These are phyloP conservation scores for Eurypyga helias DNA, from an alignment of 2,113 vertebrate genomes.

Conservation along the genomic window DNA sequence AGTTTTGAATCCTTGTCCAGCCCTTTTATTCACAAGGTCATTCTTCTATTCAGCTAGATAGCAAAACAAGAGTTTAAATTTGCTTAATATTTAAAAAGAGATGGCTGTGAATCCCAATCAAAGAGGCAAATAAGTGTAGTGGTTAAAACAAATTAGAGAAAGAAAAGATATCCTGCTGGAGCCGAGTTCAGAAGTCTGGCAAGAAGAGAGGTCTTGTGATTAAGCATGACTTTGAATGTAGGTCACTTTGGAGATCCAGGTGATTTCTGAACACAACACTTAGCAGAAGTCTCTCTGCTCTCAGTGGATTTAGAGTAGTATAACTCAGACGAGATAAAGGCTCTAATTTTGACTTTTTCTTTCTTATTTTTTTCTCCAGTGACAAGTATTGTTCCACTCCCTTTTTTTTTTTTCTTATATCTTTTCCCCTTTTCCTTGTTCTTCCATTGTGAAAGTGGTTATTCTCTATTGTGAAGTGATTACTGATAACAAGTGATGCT, in stretches of 20 bases:
- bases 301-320: neutral
- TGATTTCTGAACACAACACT: conserved; percentile 34
- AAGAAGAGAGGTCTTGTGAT: conserved; percentile 46
- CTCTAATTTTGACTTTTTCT: conserved; percentile 37
- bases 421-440: conserved; percentile 4
- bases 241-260: conserved; percentile 37
- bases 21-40: neutral
- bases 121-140: neutral
- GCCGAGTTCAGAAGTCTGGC: conserved; percentile 19
- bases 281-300: conserved; percentile 10
- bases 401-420: no score
- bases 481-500: neutral
- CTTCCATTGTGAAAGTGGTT: neutral
- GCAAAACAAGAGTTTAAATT: conserved; percentile 22
- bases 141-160: conserved; percentile 28
- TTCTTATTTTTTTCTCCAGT: neutral
- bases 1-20: neutral
- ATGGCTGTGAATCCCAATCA: neutral
- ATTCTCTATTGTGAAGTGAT: conserved; percentile 17
- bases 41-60: neutral
- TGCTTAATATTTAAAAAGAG: conserved; percentile 14
- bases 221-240: conserved; percentile 55
- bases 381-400: conserved; percentile 42
- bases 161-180: conserved; percentile 30
- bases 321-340: conserved; percentile 20